These are phyloP conservation scores for Malthinus seriepunctatus DNA, from an alignment of 2,888 invertebrate genomes.

Conservation along the genomic window DNA sequence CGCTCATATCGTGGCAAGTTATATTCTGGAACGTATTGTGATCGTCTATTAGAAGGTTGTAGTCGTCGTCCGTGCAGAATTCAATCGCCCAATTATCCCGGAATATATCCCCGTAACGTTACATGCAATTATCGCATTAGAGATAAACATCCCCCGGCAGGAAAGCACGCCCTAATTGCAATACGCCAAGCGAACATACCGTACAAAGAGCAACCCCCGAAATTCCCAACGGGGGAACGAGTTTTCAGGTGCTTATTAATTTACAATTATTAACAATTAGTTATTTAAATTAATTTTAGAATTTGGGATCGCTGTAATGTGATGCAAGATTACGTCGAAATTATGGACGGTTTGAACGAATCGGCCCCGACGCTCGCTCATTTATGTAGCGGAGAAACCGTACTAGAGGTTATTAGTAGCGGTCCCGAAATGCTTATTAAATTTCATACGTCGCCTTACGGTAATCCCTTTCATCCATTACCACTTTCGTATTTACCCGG, in stretches of 20 bases:
- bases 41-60: constrained; percentile 78
- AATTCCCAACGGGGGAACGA: constrained; percentile 75
- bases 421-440: constrained; percentile 78
- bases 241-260: constrained; percentile 64
- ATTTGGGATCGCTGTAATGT: constrained; percentile 83
- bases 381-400: constrained; percentile 80
- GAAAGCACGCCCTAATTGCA: constrained; percentile 74
- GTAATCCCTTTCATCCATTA: constrained; percentile 80
- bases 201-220: constrained; percentile 67
- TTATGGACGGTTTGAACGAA: constrained; percentile 76
- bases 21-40: constrained; percentile 77
- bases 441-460: constrained; percentile 80
- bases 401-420: constrained; percentile 78
- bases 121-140: constrained; percentile 58
- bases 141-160: constrained; percentile 61
- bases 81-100: constrained; percentile 89
- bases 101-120: constrained; percentile 85
- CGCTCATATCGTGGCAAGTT: constrained; percentile 77
- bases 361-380: constrained; percentile 75
- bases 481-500: constrained; percentile 78
- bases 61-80: constrained; percentile 67
- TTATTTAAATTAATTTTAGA: constrained; percentile 52
- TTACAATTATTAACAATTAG: background rate
- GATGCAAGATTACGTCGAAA: constrained; percentile 80
- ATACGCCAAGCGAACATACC: constrained; percentile 79